Evolutionary conservation across 2,888 invertebrate genomes (phyloP).

Genomic region (Neoitamus cyanurus): DNA sequence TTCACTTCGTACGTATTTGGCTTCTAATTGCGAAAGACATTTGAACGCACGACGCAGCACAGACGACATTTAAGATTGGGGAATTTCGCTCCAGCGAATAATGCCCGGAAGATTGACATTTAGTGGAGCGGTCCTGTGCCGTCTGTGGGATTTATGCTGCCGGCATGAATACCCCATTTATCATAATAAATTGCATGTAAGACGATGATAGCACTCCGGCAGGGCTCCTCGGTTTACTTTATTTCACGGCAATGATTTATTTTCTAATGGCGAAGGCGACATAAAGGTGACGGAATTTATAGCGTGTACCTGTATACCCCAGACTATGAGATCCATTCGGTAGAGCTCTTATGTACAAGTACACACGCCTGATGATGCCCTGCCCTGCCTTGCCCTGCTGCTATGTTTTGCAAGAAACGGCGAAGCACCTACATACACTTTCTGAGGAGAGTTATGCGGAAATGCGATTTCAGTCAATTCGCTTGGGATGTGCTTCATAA

Average conservation of each 20-base stretch:
- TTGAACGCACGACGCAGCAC: neutral
- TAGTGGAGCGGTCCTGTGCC: neutral
- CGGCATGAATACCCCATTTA: constrained; percentile 37
- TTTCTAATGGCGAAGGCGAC: constrained; percentile 29
- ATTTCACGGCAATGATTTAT: constrained; percentile 44
- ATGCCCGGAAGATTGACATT: constrained; percentile 24
- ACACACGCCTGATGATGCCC: neutral
- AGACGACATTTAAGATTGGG: neutral
- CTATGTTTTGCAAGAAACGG: neutral
- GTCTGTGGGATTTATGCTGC: neutral
- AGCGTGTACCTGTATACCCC: neutral
- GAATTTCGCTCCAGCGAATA: neutral
- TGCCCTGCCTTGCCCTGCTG: neutral
- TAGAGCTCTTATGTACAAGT: neutral
- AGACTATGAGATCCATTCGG: neutral
- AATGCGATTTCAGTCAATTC: neutral
- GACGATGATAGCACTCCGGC: constrained; percentile 12
- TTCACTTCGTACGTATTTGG: neutral
- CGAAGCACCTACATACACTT: neutral
- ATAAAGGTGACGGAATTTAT: constrained; percentile 48
- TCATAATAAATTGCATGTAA: constrained; percentile 49
- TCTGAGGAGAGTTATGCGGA: neutral
- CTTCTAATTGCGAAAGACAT: neutral
- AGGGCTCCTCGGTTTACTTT: neutral
- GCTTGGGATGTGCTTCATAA: neutral